These are phyloP conservation scores for Aptenodytes forsteri DNA, from an alignment of 2,113 vertebrate species.

Conservation along the genomic window DNA sequence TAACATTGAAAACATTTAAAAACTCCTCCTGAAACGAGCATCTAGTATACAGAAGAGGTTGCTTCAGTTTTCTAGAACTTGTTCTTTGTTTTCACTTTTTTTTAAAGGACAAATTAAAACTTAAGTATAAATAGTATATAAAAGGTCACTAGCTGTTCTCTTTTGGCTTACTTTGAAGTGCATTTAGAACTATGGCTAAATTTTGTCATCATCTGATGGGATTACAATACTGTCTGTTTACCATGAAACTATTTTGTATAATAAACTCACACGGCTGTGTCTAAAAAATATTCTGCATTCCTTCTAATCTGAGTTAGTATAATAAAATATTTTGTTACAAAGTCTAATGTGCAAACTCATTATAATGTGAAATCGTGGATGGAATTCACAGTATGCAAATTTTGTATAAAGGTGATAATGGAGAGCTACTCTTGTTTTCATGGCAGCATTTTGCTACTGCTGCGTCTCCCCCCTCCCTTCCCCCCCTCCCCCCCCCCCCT, in stretches of 20 bases:
- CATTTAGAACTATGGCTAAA: constrained; percentile 88
- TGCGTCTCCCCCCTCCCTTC: neutral
- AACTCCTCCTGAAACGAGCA: constrained; percentile 92
- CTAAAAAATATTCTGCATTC: constrained; percentile 87
- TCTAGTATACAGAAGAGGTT: constrained; percentile 93
- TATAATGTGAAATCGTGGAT: constrained; percentile 69
- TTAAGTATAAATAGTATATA: constrained; percentile 87
- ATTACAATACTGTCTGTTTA: constrained; percentile 85
- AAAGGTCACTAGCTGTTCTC: constrained; percentile 86
- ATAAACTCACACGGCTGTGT: constrained; percentile 78
- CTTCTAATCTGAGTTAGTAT: constrained; percentile 78
- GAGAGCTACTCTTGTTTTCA: constrained; percentile 72
- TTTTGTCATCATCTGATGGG: constrained; percentile 80
- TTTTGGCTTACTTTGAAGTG: constrained; percentile 87
- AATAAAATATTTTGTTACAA: constrained; percentile 83
- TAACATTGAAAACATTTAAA: constrained; percentile 98
- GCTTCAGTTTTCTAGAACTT: constrained; percentile 88
- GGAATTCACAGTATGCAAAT: constrained; percentile 79
- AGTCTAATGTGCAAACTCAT: constrained; percentile 81
- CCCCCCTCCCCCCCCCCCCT: neutral
- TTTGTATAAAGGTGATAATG: constrained; percentile 78
- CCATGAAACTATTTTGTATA: constrained; percentile 81
- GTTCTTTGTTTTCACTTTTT: constrained; percentile 83
- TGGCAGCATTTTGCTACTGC: constrained; percentile 43
- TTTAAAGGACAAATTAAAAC: constrained; percentile 94